A percentile compares a stretch with the other conserved stretches of the same genome.
Evolutionary conservation across 2,888 invertebrate genomes (phyloP).

Genomic region (Cheilosia vernalis): DNA sequence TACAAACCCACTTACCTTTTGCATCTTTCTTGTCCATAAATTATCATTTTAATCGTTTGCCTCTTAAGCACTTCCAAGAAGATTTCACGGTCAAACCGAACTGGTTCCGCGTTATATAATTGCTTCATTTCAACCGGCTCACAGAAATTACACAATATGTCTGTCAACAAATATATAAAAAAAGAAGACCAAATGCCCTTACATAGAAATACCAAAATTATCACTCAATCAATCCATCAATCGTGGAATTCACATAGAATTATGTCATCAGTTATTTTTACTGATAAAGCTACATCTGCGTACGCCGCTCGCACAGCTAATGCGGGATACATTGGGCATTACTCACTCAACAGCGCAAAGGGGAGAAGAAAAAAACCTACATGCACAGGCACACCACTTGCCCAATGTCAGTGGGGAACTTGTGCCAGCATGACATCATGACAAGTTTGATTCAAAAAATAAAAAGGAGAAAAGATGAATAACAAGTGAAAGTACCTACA

Average conservation of each 20-base stretch:
- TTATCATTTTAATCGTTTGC: not conserved
- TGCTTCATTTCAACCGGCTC: not conserved
- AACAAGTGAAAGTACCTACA: not conserved
- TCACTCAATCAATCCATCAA: not conserved
- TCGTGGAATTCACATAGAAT: not conserved
- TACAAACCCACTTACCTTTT: not conserved
- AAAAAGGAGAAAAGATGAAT: not conserved
- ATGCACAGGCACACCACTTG: not conserved
- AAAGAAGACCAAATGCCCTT: not conserved
- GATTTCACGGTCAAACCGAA: not conserved
- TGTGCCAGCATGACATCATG: not conserved
- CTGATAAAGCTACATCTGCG: not conserved
- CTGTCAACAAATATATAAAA: not conserved
- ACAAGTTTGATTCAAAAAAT: not conserved
- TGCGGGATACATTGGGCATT: not conserved
- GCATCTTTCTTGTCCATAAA: not conserved
- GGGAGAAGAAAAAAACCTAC: not conserved
- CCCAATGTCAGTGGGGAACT: not conserved
- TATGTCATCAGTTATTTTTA: constrained; percentile 4
- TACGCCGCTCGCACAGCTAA: not conserved
- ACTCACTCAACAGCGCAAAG: not conserved
- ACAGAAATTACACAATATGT: not conserved
- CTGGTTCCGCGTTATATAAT: not conserved
- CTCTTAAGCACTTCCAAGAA: not conserved
- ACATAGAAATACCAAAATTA: not conserved